Percentiles rank a stretch among this genome's conserved stretches.
Conservation (phyloP, 2,888 invertebrate species). For the Furcula furcula region DNA sequence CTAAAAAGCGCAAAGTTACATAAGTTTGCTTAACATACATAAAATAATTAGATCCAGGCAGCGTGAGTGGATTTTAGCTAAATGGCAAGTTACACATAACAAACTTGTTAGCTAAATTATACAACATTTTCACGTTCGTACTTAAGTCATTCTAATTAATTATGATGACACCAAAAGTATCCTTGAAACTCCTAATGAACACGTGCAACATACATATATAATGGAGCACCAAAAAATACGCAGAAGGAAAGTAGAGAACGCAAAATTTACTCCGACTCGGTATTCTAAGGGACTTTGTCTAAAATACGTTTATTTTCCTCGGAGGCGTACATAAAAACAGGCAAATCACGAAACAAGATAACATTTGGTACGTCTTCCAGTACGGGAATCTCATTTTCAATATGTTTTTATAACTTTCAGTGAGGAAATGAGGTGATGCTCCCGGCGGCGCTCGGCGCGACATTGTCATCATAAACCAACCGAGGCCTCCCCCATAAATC, state of each 20-base stretch:
- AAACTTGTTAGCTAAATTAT: constrained; percentile 57
- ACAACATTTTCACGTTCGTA: constrained; percentile 46
- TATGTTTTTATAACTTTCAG: constrained; percentile 82
- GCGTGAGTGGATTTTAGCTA: constrained; percentile 39
- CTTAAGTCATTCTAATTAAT: constrained; percentile 48
- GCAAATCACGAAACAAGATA: constrained; percentile 79
- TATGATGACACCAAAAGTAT: constrained; percentile 42
- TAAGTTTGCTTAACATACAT: constrained; percentile 28
- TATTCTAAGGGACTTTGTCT: constrained; percentile 45
- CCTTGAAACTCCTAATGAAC: constrained; percentile 30
- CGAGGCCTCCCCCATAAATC: constrained; percentile 77
- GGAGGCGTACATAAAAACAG: constrained; percentile 69
- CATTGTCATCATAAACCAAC: constrained; percentile 80
- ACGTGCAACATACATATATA: constrained; percentile 17
- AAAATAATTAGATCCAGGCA: constrained; percentile 39
- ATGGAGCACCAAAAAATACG: constrained; percentile 18
- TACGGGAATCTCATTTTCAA: constrained; percentile 80
- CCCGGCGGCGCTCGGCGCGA: constrained; percentile 63
- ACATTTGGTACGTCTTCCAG: constrained; percentile 71
- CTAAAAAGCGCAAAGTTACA: constrained; percentile 32
- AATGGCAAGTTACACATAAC: constrained; percentile 47
- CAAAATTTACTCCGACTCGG: constrained; percentile 33
- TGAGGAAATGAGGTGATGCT: constrained; percentile 79
- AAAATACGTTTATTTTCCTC: constrained; percentile 66
- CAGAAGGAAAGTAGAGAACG: constrained; percentile 14